Conservation (phyloP, 2,797 vertebrate species). For the Falco cherrug region DNA sequence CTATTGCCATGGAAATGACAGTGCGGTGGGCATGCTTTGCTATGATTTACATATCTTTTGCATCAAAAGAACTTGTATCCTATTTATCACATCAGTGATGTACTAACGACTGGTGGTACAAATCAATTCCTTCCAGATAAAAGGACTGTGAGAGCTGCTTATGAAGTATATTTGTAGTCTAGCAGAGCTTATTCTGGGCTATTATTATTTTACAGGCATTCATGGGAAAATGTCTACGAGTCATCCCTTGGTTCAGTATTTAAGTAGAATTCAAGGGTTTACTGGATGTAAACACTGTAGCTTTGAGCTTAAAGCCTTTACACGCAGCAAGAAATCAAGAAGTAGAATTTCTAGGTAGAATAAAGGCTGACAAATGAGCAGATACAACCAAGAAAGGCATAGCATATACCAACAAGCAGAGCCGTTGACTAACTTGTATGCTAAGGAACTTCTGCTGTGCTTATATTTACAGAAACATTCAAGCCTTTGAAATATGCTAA, state of each 20-base stretch:
- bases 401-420: neutral
- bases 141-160: neutral
- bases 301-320: neutral
- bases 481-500: neutral
- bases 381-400: neutral
- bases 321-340: neutral
- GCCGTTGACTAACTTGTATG: neutral
- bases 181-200: neutral
- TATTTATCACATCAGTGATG: neutral
- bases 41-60: neutral
- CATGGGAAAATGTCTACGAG: neutral
- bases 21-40: neutral
- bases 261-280: neutral
- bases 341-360: neutral
- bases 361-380: neutral
- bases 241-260: neutral
- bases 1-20: neutral
- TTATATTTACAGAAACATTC: neutral
- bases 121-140: neutral
- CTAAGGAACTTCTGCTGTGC: neutral
- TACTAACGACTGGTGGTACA: neutral
- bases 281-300: neutral
- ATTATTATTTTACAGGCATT: neutral
- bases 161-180: neutral
- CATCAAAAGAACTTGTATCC: neutral